Base-by-base conservation (phyloP, 2,888 invertebrate species). In the Lithophane ornitopus region DNA sequence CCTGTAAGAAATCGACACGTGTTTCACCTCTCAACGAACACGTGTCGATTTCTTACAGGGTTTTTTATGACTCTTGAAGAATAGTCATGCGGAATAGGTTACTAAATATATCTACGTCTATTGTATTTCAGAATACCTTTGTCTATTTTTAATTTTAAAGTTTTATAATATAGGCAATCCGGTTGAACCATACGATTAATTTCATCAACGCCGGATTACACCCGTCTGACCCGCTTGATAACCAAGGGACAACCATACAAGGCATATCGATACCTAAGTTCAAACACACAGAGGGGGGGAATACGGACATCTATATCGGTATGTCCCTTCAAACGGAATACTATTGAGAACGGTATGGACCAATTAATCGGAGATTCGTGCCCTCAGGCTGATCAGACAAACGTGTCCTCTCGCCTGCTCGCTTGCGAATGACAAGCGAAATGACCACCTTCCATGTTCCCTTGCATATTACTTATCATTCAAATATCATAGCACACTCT, bases 301-400 rank as follows among this genome's bases (percentile, higher is more conserved):
- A 66, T 14, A 16, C 22, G 39, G 70, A 59, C 58, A 62, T 75
- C 62, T 84, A 54, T 72, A 76, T 49, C 77, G 56, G 72, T 81
- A 81, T 82, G 58, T 72, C 34, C 71, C 49, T 54, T 81, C 78
- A 85, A 67, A 85, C 81, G 61, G 76, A 70, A 79, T 78, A 74
- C 62, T 59, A 65, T 65, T 70, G 82, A 75, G 81, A 69, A 72
- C 54, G 66, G 70, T 74, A 74, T 62, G 81, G 70, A 81, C 70
- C 82, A 83, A 83, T 83, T 85, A 85, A 85, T 85, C 82, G 74
- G 65, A 71, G 82, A 77, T 81, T 66, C 82, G 82, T 85, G 85
- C 78, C 82, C 85, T 71, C 7, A 6, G 85, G 82, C 82, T 62
- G 74, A 81, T 81, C 81, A 71, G 74, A 85, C 83, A 82, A 78